Conservation (phyloP, 2,888 invertebrate species). For the Zonitis immaculata region DNA sequence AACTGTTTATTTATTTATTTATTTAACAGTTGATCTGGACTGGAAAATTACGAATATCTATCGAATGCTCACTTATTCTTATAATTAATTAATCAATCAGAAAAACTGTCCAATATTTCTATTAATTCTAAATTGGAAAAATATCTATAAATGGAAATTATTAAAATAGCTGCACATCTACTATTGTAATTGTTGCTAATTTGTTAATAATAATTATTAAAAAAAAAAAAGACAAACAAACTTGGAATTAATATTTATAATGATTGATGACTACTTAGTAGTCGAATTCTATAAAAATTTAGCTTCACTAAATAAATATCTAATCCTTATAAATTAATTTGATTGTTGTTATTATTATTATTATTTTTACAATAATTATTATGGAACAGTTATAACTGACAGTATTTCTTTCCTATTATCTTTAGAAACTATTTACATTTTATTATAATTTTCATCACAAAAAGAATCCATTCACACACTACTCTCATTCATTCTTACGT, state of each 20-base stretch:
- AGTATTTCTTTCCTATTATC: too few relatives aligned
- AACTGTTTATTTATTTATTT: not conserved
- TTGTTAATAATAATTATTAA: conserved; percentile 1
- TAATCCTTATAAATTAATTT: too few relatives aligned
- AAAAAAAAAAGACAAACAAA: conserved; percentile 6
- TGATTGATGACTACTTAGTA: conserved; percentile 20
- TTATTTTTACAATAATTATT: too few relatives aligned
- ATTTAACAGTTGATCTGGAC: not conserved
- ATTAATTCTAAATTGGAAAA: conserved; percentile 1
- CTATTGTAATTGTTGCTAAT: not conserved
- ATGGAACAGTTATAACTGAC: too few relatives aligned
- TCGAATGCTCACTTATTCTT: conserved; percentile 10
- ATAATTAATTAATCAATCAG: conserved; percentile 9
- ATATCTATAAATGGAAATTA: conserved; percentile 7
- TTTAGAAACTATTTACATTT: too few relatives aligned
- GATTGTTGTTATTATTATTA: too few relatives aligned
- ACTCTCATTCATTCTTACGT: too few relatives aligned
- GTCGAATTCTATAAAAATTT: conserved; percentile 14
- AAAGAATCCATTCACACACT: too few relatives aligned
- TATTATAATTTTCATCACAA: too few relatives aligned
- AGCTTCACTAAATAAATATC: conserved; percentile 14
- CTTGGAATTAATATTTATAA: not conserved
- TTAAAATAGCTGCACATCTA: conserved; percentile 10
- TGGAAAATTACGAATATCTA: conserved; percentile 2
- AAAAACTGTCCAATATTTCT: conserved; percentile 1